These are phyloP conservation scores for Lepeophtheirus nordmannii DNA, from an alignment of 2,888 invertebrate genomes.

Conservation along the genomic window DNA sequence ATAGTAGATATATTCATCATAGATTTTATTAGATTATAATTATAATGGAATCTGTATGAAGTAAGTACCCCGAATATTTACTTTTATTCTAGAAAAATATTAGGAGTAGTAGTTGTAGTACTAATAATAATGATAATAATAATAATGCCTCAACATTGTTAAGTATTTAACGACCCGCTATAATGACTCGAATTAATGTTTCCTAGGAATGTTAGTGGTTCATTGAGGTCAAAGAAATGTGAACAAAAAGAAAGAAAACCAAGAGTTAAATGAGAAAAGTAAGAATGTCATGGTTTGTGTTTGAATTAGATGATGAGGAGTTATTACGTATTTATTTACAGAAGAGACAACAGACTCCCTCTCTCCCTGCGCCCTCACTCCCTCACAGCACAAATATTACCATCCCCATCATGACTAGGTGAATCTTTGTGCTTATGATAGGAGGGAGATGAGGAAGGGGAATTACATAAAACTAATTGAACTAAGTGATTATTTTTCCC, in stretches of 20 bases:
- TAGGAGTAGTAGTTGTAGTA: not conserved
- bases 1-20: not conserved
- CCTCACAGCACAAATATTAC: too few species aligned
- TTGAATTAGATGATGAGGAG: too few species aligned
- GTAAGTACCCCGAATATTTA: not conserved
- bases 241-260: too few species aligned
- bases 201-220: not conserved
- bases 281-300: too few species aligned
- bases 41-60: slow-evolving; percentile 5
- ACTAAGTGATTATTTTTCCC: slow-evolving; percentile 6
- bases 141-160: not conserved
- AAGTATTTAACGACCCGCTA: not conserved
- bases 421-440: not conserved
- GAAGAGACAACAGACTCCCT: too few species aligned
- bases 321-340: too few species aligned
- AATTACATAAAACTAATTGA: slow-evolving; percentile 12
- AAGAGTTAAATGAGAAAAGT: too few species aligned
- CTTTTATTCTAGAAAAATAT: not conserved
- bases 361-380: too few species aligned
- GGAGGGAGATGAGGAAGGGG: not conserved
- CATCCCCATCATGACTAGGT: too few species aligned
- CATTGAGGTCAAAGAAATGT: too few species aligned
- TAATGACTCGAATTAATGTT: not conserved
- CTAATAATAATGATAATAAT: not conserved
- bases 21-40: not conserved